Evolutionary conservation across 2,113 vertebrate genomes (phyloP), one percentile per base, ranked within the genome.

Genomic region (Dasyurus viverrinus): DNA sequence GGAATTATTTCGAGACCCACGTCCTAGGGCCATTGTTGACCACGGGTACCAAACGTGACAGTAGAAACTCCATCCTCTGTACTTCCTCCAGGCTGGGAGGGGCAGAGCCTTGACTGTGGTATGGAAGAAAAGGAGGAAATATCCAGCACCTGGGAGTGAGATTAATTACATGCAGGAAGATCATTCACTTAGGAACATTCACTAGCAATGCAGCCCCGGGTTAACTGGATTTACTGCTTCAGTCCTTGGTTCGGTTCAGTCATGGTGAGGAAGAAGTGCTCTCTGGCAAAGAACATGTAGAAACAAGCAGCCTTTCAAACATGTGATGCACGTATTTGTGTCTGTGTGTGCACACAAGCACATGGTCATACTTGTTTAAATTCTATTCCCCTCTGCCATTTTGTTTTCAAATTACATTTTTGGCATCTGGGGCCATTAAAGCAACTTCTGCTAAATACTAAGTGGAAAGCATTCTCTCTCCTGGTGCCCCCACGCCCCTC

Each of bases 381-480:
- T 12, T 84, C 55, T 94, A n/a, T 89, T 23, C 93, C 46, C 90
- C 54, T 54, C 25, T 52, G 55, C 89, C 92, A 22, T 68, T 89
- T 96, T 93, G 23, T 57, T 97, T 55, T 30, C 27, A 76, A 14
- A 92, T 91, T 95, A 91, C 16, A 53, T 50, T 93, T 16, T 24
- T 42, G 84, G 60, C 48, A 60, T 92, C 93, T 52, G 23, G 92
- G 47, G 48, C 42, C 90, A 91, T 60, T 53, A 57, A 47, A 95
- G n/a, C 25, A 91, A 50, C 90, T 94, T 76, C 95, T 92, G 53
- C 94, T 96, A 93, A 68, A 0, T 6, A 54, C 30, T 42, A 55
- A 89, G 42, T 47, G 46, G 53, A 84, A 90, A 57, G 36, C 16
- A 1, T 90, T 89, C 57, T 50, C 54, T 55, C 52, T 24, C 42